Evolutionary conservation across 2,113 vertebrate species (phyloP).

Genomic region (Chelonoidis abingdonii): DNA sequence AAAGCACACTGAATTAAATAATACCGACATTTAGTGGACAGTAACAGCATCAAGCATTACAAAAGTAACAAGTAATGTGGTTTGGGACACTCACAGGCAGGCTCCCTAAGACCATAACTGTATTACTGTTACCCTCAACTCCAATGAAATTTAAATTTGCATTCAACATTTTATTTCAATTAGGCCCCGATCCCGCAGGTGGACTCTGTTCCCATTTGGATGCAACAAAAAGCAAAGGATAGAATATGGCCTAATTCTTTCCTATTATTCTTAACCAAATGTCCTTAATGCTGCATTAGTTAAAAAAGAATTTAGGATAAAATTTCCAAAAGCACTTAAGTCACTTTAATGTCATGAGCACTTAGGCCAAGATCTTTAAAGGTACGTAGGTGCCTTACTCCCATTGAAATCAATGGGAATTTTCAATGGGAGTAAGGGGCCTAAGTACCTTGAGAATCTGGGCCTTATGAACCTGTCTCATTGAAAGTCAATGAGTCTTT

Average conservation of each 20-base stretch:
- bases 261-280: background rate
- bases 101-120: background rate
- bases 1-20: background rate
- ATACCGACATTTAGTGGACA: background rate
- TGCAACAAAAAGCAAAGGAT: background rate
- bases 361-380: background rate
- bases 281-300: fast-evolving
- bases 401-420: no score
- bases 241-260: background rate
- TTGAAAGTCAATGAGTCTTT: background rate
- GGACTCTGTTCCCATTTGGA: background rate
- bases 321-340: background rate
- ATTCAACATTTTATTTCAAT: background rate
- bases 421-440: background rate
- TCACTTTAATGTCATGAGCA: background rate
- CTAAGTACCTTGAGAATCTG: background rate
- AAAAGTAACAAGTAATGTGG: background rate
- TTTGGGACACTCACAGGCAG: fast-evolving
- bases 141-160: no score
- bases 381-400: no score
- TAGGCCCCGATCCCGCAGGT: background rate
- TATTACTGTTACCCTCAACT: background rate
- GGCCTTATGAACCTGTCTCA: background rate
- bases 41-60: background rate
- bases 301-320: background rate